Evolutionary conservation across 2,888 invertebrate genomes (phyloP), one percentile per base, ranked within the genome.

Genomic region (Habroteleia sp.): DNA sequence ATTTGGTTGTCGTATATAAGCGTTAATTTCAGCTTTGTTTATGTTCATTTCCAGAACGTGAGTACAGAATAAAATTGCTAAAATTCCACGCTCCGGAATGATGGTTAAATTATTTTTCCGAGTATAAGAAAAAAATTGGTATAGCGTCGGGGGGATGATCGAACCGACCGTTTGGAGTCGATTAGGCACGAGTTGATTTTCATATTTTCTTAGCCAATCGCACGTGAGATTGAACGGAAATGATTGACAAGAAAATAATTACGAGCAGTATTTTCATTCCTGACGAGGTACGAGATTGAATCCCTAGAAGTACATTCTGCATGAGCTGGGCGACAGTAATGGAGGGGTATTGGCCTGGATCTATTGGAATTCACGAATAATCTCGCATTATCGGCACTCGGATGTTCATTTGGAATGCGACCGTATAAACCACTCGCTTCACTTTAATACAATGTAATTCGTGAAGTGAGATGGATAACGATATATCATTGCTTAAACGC

Each of bases 321-420:
- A 66, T 66, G 73, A 65, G 60, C 73, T 48, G 60, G 65, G 42
- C 41, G 65, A 71, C 71, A 65, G 65, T 71, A 75, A 75, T 75
- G 48, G 75, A 71, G 75, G 75, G 66, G 75, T 54, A 75, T 75
- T 60, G 66, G 66, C 60, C 48, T 56, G 72, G 76, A 76, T 72
- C 72, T 72, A 68, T 76, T 76, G 76, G 62, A 72, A 72, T 76
- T 76, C 76, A 56, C 72, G 76, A 72, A 76, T 76, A 76, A 76
- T 73, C 76, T 68, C 63, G 62, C 68, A 76, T 76, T 68, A 76
- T 68, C 72, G 76, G 63, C 76, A 76, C 68, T 76, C 44, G 68
- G 72, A 63, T 68, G 72, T 68, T 76, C 63, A 72, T 72, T 72
- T 48, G 72, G 63, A 72, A 76, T 68, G 66, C 68, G 46, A 72